Conservation (phyloP, 1,140 invertebrate genomes). For the Littorina saxatilis region DNA sequence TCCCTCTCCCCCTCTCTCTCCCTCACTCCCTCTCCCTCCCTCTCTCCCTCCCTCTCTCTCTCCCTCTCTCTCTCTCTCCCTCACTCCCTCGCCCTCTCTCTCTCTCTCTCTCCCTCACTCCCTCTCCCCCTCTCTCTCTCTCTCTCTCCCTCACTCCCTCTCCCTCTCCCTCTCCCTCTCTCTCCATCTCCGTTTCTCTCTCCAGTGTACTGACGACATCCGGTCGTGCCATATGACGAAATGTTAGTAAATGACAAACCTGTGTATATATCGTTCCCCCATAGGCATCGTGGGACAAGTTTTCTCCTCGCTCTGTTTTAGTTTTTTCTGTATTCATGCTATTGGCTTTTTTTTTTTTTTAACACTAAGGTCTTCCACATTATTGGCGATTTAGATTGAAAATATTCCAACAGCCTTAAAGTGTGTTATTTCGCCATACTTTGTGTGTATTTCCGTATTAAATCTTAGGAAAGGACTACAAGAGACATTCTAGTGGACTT, state of each 20-base stretch:
- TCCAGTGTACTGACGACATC: neutral
- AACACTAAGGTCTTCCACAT: no score
- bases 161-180: neutral
- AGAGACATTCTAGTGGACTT: no score
- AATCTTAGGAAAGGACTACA: no score
- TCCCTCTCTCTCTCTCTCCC: constrained; percentile 9
- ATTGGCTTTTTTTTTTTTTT: neutral
- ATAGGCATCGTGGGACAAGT: no score
- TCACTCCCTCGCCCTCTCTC: neutral
- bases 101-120: neutral
- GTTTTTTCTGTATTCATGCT: neutral
- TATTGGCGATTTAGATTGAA: no score
- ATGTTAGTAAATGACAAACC: no score
- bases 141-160: neutral
- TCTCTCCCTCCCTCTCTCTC: constrained; percentile 15
- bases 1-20: neutral
- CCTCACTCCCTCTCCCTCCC: neutral
- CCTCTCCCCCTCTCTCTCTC: neutral
- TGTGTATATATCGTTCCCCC: no score
- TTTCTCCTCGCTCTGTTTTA: neutral
- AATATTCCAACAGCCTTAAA: no score
- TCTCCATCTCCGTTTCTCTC: no score
- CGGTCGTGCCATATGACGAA: no score
- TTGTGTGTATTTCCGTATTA: no score
- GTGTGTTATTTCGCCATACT: no score